Percentiles rank a stretch among this genome's conserved stretches.
phyloP scores from a whole-genome alignment of 2,113 vertebrate genomes.

The Sprattus sprattus region DNA sequence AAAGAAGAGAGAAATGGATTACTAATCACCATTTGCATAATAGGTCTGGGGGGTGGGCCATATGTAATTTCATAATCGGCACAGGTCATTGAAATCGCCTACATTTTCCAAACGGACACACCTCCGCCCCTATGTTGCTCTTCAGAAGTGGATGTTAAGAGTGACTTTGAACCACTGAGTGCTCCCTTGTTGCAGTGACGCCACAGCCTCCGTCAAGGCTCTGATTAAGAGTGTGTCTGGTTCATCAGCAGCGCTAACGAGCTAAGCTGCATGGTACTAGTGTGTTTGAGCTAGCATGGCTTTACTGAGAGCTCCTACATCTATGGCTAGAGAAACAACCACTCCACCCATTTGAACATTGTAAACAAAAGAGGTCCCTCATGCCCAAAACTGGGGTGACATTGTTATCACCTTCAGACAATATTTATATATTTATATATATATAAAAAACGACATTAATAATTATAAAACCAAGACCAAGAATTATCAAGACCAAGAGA shows the following conservation, averaged over 20 bases:
- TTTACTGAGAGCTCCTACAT: slow-evolving; percentile 21
- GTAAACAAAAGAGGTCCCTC: slow-evolving; percentile 47
- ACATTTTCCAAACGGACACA: background rate
- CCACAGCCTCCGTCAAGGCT: slow-evolving; percentile 29
- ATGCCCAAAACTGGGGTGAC: slow-evolving; percentile 12
- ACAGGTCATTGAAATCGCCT: slow-evolving; percentile 32
- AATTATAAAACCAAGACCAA: slow-evolving; percentile 1
- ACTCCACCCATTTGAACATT: background rate
- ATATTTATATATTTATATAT: slow-evolving; percentile 26
- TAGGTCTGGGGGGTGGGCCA: slow-evolving; percentile 39
- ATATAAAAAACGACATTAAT: background rate
- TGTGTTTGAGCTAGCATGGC: too few species aligned
- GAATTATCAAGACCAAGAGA: background rate
- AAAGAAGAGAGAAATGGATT: background rate
- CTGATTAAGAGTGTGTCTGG: slow-evolving; percentile 40
- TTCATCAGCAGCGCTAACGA: slow-evolving; percentile 14
- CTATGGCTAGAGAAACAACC: background rate
- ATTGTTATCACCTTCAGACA: background rate
- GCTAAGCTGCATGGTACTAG: background rate
- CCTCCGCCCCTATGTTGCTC: background rate
- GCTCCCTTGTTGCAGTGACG: slow-evolving; percentile 26
- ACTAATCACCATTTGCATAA: slow-evolving; percentile 50
- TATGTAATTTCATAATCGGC: slow-evolving; percentile 31
- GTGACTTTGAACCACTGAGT: slow-evolving; percentile 37
- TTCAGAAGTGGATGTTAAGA: slow-evolving; percentile 23